A percentile compares a stretch with the other conserved stretches of the same genome.
These are phyloP conservation scores for Gallinago nigripennis DNA, from an alignment of 2,797 vertebrate species.

Conservation along the genomic window DNA sequence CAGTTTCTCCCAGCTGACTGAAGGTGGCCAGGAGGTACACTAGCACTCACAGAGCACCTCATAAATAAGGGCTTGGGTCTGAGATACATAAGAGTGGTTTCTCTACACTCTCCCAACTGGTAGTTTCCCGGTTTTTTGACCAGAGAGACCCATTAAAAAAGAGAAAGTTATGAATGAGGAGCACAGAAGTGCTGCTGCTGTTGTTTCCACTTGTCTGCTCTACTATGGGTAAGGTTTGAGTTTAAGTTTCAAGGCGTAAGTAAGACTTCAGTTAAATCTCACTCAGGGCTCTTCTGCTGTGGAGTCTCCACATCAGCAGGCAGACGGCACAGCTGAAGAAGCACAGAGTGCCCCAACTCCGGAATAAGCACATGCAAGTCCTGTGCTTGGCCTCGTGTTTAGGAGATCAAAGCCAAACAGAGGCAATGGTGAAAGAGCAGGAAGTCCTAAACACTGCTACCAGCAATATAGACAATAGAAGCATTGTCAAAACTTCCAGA, in stretches of 20 bases:
- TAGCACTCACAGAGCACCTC: not conserved
- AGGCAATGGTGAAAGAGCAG: not conserved
- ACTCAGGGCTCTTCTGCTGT: not conserved
- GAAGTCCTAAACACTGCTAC: not conserved
- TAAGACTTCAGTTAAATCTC: not conserved
- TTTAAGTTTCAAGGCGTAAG: not conserved
- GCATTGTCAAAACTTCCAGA: not conserved
- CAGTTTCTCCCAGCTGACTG: not conserved
- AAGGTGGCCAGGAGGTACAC: not conserved
- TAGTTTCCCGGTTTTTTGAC: not conserved
- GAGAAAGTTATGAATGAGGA: not conserved
- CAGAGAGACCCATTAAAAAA: not conserved
- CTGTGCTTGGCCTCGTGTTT: not conserved
- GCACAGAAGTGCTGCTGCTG: not conserved
- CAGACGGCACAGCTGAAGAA: not conserved
- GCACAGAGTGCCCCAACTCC: not conserved
- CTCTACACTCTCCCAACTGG: not conserved
- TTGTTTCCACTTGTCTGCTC: rapidly evolving
- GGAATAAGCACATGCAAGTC: not conserved
- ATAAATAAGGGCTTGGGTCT: not conserved
- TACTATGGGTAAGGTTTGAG: not conserved
- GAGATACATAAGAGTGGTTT: not conserved
- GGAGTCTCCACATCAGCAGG: not conserved
- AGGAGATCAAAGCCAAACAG: rapidly evolving
- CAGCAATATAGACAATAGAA: not conserved